These are phyloP conservation scores for Catharus bicknelli DNA, from an alignment of 2,113 vertebrate species.

Conservation along the genomic window DNA sequence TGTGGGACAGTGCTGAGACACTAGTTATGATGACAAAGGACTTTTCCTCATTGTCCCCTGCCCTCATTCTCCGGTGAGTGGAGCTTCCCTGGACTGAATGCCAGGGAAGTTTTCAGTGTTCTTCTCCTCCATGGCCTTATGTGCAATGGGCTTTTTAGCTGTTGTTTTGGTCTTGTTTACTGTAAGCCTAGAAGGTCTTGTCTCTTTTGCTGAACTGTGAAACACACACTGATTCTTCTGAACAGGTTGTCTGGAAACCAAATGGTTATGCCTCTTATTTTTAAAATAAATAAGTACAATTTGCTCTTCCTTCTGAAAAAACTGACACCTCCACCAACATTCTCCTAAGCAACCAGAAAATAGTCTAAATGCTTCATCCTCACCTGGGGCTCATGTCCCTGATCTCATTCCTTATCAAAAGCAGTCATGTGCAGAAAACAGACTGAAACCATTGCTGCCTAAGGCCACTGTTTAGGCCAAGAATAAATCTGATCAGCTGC, in stretches of 20 bases:
- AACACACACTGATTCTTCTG: background rate
- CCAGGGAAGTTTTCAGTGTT: background rate
- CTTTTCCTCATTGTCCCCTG: background rate
- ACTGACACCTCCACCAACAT: background rate
- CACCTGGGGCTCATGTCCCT: background rate
- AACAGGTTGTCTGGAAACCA: background rate
- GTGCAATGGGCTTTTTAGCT: background rate
- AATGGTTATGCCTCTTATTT: background rate
- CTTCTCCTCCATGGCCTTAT: background rate
- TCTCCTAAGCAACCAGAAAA: background rate
- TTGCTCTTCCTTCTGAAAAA: background rate
- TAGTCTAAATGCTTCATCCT: background rate
- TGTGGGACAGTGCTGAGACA: background rate
- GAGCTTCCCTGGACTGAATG: background rate
- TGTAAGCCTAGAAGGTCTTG: background rate
- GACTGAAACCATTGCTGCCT: background rate
- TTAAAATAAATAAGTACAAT: background rate
- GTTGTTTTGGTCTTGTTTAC: background rate
- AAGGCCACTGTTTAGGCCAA: background rate
- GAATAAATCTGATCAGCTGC: background rate
- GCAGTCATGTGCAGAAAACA: background rate
- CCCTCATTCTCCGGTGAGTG: background rate
- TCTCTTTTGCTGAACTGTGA: background rate
- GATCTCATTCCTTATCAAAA: background rate
- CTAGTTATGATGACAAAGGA: background rate